These are phyloP conservation scores for Sesamia inferens DNA, from an alignment of 2,888 invertebrate species.

Conservation along the genomic window DNA sequence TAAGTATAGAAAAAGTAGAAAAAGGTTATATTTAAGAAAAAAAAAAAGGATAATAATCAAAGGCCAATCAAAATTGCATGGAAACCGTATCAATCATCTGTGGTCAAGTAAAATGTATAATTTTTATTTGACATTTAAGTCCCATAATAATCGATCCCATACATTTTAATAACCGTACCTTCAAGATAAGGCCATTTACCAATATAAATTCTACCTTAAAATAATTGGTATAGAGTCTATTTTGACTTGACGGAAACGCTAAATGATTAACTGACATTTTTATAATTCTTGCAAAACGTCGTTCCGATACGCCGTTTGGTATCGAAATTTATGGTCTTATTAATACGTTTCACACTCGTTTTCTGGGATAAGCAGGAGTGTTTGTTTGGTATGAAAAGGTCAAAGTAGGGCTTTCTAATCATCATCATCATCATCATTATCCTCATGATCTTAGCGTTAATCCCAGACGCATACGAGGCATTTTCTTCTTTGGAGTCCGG, in stretches of 20 bases:
- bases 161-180: constrained; percentile 73
- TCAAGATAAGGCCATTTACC: constrained; percentile 19
- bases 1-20: constrained; percentile 13
- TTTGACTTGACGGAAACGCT: constrained; percentile 11
- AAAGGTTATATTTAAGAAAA: constrained; percentile 14
- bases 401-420: not conserved
- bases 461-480: no score
- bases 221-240: not conserved
- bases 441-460: no score
- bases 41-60: constrained; percentile 56
- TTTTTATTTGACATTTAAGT: constrained; percentile 76
- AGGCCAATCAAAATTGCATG: constrained; percentile 62
- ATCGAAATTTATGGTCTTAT: constrained; percentile 45
- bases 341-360: constrained; percentile 41
- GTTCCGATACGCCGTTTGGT: constrained; percentile 32
- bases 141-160: constrained; percentile 74
- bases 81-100: constrained; percentile 68
- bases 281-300: constrained; percentile 53
- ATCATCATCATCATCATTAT: no score
- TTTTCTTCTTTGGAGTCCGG: no score
- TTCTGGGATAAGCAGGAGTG: constrained; percentile 14
- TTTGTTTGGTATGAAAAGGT: not conserved
- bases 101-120: constrained; percentile 63
- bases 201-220: constrained; percentile 33
- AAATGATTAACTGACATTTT: constrained; percentile 40